Percentiles rank a stretch among this genome's conserved stretches.
phyloP scores from a whole-genome alignment of 2,797 vertebrate species.

The Neosilurus mollespiculum region DNA sequence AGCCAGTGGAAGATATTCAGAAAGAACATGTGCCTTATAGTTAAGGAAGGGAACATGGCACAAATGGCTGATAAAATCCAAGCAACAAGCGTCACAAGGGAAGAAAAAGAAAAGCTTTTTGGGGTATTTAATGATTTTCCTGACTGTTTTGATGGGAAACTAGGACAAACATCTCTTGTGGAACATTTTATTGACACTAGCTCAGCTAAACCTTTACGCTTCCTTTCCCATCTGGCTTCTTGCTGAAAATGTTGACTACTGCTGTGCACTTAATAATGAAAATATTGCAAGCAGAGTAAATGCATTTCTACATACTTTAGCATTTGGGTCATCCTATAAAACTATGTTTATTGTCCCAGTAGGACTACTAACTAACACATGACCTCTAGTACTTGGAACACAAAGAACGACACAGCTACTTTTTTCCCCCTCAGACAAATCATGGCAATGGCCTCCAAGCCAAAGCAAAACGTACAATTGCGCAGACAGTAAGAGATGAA shows the following conservation, averaged over 20 bases:
- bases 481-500: background rate
- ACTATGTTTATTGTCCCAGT: background rate
- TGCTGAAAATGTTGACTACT: background rate
- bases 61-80: background rate
- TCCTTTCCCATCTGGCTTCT: background rate
- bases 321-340: background rate
- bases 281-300: background rate
- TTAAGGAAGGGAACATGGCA: background rate
- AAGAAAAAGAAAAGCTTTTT: background rate
- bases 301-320: background rate
- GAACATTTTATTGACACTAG: background rate
- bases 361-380: background rate
- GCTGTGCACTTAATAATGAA: background rate
- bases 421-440: background rate
- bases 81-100: background rate
- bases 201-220: background rate
- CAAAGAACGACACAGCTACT: background rate
- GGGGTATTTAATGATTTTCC: background rate
- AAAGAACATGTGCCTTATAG: background rate
- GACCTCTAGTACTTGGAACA: background rate
- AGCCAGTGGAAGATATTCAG: background rate
- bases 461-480: background rate
- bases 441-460: background rate
- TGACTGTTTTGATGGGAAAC: background rate
- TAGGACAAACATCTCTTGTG: background rate